Conservation (phyloP, 1,140 invertebrate species). For the Coboldia fuscipes region DNA sequence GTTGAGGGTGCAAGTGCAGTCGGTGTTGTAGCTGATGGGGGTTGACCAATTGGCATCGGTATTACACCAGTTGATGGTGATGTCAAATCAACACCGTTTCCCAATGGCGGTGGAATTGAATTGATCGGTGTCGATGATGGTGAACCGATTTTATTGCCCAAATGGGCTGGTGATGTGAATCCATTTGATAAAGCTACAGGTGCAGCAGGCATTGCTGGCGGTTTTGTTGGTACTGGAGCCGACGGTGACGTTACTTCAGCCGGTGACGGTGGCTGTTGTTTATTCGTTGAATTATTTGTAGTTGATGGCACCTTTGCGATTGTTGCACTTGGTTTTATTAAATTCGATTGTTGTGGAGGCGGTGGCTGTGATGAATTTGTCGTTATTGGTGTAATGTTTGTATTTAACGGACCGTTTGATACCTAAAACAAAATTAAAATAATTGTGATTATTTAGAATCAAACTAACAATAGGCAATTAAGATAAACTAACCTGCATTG, state of each 20-base stretch:
- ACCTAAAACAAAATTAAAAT: constrained; percentile 9
- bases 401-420: constrained; percentile 10
- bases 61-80: constrained; percentile 3
- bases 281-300: constrained; percentile 6
- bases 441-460: too few relatives aligned
- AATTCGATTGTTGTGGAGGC: constrained; percentile 2
- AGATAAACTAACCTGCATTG: constrained; percentile 5
- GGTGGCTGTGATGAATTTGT: constrained; percentile 6
- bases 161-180: constrained; percentile 4
- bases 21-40: constrained; percentile 4
- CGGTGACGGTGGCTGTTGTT: constrained; percentile 5
- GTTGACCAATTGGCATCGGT: constrained; percentile 6
- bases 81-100: too few relatives aligned
- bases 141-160: too few relatives aligned
- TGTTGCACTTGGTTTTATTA: constrained; percentile 3
- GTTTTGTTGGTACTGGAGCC: constrained; percentile 3
- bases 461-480: too few relatives aligned
- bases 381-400: constrained; percentile 10
- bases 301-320: constrained; percentile 5
- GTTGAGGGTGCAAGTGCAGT: constrained; percentile 8
- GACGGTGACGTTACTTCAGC: constrained; percentile 3
- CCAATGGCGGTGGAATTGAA: too few relatives aligned
- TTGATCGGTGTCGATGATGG: too few relatives aligned
- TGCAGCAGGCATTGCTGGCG: constrained; percentile 7
- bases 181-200: constrained; percentile 3